A percentile compares a stretch with the other conserved stretches of the same genome.
phyloP scores from a whole-genome alignment of 2,888 invertebrate species.

The Agrochola litura region DNA sequence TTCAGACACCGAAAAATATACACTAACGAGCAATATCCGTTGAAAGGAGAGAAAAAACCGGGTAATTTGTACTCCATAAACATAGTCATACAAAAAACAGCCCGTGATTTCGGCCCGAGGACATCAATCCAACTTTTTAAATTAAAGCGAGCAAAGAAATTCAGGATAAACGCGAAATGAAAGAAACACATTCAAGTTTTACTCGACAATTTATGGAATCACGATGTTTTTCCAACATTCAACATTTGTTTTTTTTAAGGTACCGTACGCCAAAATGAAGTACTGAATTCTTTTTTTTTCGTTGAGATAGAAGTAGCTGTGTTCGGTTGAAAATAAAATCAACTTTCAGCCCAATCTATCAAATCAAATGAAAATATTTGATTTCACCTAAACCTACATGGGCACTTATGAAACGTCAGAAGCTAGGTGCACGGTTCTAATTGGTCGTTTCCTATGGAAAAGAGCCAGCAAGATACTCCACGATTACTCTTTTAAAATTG shows the following conservation, averaged over 20 bases:
- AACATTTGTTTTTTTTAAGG: constrained; percentile 31
- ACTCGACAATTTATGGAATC: constrained; percentile 66
- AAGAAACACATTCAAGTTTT: constrained; percentile 72
- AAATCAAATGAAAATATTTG: too few species aligned
- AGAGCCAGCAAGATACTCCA: too few species aligned
- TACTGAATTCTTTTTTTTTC: not conserved
- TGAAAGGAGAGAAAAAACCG: constrained; percentile 48
- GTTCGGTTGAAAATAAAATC: not conserved
- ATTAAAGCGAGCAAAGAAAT: constrained; percentile 83
- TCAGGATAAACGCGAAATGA: constrained; percentile 73
- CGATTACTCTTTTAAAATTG: too few species aligned
- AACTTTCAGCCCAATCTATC: not conserved
- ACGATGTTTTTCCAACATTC: constrained; percentile 43
- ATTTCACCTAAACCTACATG: too few species aligned
- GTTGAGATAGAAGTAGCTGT: not conserved
- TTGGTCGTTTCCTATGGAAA: too few species aligned
- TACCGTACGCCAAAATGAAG: not conserved
- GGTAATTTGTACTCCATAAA: constrained; percentile 73
- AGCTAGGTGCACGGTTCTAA: too few species aligned
- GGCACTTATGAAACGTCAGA: too few species aligned
- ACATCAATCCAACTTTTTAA: constrained; percentile 88
- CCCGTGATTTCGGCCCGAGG: constrained; percentile 71
- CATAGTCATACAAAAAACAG: constrained; percentile 69
- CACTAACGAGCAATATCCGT: constrained; percentile 22
- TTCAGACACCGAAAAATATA: constrained; percentile 26